Conservation (phyloP, 2,797 vertebrate genomes). For the Anguilla anguilla region DNA sequence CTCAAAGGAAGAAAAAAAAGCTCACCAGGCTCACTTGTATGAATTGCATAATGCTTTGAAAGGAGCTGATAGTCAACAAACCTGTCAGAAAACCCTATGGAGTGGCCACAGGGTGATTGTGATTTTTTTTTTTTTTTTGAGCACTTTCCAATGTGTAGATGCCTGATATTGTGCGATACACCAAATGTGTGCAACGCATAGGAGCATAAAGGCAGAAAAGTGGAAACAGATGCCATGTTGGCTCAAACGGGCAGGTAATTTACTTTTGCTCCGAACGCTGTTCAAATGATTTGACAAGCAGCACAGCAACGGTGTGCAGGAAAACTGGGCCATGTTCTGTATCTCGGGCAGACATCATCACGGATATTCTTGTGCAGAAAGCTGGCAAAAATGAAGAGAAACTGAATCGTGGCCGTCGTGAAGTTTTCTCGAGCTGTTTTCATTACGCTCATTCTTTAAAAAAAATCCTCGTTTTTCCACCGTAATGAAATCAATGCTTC, state of each 20-base stretch:
- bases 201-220: slow-evolving; percentile 58
- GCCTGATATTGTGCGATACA: slow-evolving; percentile 19
- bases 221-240: slow-evolving; percentile 60
- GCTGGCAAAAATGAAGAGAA: neutral
- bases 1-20: neutral
- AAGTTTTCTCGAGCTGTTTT: neutral
- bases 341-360: slow-evolving; percentile 13
- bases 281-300: slow-evolving; percentile 26
- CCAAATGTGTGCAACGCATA: slow-evolving; percentile 57
- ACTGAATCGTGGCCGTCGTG: neutral
- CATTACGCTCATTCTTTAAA: slow-evolving; percentile 13
- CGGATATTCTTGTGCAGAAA: slow-evolving; percentile 12
- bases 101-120: neutral
- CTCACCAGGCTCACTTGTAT: neutral
- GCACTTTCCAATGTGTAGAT: neutral
- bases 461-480: neutral
- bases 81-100: neutral
- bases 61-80: neutral
- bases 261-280: slow-evolving; percentile 14
- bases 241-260: slow-evolving; percentile 40
- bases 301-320: neutral
- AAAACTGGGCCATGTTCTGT: slow-evolving; percentile 11
- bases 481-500: slow-evolving; percentile 22
- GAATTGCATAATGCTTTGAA: neutral
- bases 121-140: neutral